Percentiles rank a stretch among this genome's conserved stretches.
phyloP scores from a whole-genome alignment of 1,140 invertebrate species.

The Aphelinus certus region DNA sequence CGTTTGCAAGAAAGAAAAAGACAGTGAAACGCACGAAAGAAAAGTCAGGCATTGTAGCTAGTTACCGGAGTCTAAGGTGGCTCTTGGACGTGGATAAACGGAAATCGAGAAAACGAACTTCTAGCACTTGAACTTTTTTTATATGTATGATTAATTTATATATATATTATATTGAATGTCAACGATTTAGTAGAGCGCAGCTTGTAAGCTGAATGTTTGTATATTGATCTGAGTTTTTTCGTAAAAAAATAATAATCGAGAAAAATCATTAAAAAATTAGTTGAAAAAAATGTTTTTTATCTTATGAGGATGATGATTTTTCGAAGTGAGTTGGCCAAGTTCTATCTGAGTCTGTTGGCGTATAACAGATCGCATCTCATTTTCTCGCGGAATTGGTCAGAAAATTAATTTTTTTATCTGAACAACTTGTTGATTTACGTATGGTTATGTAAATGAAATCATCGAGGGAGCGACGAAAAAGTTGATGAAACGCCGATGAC shows the following conservation, averaged over 20 bases:
- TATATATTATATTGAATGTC: conserved; percentile 22
- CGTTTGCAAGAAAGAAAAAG: background rate
- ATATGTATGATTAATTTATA: conserved; percentile 36
- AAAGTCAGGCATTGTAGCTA: conserved; percentile 15
- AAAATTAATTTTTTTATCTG: no score
- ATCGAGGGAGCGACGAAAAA: background rate
- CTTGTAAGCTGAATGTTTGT: conserved; percentile 32
- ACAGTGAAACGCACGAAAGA: background rate
- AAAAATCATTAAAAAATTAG: conserved; percentile 18
- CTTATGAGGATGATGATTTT: no score
- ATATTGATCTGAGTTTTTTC: conserved; percentile 39
- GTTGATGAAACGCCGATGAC: background rate
- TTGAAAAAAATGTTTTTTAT: background rate
- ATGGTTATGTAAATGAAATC: no score
- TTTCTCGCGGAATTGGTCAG: no score
- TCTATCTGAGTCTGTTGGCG: no score
- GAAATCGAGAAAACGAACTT: conserved; percentile 22
- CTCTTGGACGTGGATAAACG: conserved; percentile 26
- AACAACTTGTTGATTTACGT: no score
- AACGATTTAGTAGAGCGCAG: conserved; percentile 25
- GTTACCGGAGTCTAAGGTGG: conserved; percentile 30
- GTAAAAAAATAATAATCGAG: conserved; percentile 4
- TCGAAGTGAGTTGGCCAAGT: no score
- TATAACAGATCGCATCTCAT: no score
- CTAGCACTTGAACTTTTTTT: conserved; percentile 25